Evolutionary conservation across 2,797 vertebrate species (phyloP).

Genomic region (Schizopygopsis malacanthus): DNA sequence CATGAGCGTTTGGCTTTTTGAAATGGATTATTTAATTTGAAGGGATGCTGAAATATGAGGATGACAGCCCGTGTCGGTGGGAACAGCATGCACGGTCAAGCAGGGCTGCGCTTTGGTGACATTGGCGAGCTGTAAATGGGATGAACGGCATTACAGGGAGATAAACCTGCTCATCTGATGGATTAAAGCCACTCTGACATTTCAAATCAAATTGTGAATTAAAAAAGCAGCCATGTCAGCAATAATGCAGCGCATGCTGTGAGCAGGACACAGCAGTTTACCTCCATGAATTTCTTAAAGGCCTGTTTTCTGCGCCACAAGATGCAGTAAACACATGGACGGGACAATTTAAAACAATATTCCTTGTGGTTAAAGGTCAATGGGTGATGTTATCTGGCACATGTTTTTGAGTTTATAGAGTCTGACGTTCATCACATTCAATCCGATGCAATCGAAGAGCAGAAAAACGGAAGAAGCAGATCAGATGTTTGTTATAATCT

Average conservation of each 20-base stretch:
- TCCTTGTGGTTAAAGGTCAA: neutral
- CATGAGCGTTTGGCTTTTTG: neutral
- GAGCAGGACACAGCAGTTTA: neutral
- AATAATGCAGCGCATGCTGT: slow-evolving; percentile 5
- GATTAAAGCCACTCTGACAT: slow-evolving; percentile 79
- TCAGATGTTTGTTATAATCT: neutral
- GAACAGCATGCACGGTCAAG: neutral
- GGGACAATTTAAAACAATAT: neutral
- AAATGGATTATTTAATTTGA: neutral
- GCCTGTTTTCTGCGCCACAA: neutral
- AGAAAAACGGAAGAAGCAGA: neutral
- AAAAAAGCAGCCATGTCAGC: slow-evolving; percentile 39
- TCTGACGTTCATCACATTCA: neutral
- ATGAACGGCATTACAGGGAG: slow-evolving; percentile 75
- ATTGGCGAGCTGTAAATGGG: slow-evolving; percentile 77
- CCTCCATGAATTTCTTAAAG: slow-evolving; percentile 9
- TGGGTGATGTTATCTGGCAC: neutral
- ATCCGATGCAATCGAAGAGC: neutral
- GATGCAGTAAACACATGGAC: neutral
- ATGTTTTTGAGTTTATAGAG: neutral
- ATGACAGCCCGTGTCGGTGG: neutral
- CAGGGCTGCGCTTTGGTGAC: slow-evolving; percentile 36
- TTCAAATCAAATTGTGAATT: slow-evolving; percentile 78
- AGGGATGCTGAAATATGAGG: neutral
- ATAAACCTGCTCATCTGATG: slow-evolving; percentile 79